phyloP scores from a whole-genome alignment of 2,797 vertebrate species.

The Catharus ustulatus region DNA sequence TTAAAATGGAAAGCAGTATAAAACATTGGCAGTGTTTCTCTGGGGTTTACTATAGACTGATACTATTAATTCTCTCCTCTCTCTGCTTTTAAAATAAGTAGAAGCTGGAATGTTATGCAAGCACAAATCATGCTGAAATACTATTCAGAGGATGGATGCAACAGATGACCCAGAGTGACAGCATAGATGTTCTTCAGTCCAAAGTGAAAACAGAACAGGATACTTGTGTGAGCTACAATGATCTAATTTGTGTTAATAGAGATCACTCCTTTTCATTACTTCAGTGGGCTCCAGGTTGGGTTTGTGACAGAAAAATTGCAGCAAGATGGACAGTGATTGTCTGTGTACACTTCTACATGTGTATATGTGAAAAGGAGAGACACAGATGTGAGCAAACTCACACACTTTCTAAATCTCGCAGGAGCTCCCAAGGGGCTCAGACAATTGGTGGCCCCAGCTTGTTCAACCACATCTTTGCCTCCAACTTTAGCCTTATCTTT shows the following conservation, averaged over 20 bases:
- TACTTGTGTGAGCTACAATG: not conserved
- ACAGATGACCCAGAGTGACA: not conserved
- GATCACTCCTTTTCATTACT: not conserved
- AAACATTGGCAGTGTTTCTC: not conserved
- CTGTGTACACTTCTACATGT: not conserved
- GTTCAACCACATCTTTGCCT: not conserved
- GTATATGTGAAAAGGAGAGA: not conserved
- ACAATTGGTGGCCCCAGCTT: rapidly evolving
- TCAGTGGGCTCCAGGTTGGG: not conserved
- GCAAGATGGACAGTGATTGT: not conserved
- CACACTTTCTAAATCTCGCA: not conserved
- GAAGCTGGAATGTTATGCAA: not conserved
- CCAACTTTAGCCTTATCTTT: not conserved
- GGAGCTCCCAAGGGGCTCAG: not conserved
- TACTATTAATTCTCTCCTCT: not conserved
- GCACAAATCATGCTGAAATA: not conserved
- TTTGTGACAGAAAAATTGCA: not conserved
- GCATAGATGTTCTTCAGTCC: not conserved
- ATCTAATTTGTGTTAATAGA: not conserved
- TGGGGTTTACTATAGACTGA: not conserved
- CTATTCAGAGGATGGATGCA: not conserved
- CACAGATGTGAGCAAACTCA: not conserved
- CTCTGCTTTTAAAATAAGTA: not conserved
- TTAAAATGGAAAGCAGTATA: not conserved
- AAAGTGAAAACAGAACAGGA: not conserved